These are phyloP conservation scores for Eumerus sabulonum DNA, from an alignment of 2,888 invertebrate species.

Conservation along the genomic window DNA sequence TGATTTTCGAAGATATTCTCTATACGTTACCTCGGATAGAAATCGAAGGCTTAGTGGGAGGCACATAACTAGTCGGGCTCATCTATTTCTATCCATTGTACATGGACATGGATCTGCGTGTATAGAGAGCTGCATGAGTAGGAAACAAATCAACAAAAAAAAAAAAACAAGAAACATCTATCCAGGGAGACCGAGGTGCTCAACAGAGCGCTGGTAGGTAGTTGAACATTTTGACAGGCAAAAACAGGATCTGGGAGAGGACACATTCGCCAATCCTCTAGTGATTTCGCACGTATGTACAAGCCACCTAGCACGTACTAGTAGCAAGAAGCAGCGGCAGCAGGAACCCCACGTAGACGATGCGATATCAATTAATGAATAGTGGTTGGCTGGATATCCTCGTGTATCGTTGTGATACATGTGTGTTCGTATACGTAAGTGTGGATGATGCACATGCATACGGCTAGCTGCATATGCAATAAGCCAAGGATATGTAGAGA, in stretches of 20 bases:
- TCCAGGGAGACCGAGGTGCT: too few species aligned
- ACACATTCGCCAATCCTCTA: constrained; percentile 64
- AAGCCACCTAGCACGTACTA: too few species aligned
- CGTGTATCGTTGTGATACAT: constrained; percentile 44
- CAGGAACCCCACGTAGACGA: constrained; percentile 63
- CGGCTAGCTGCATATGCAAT: constrained; percentile 62
- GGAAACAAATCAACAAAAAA: too few species aligned
- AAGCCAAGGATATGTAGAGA: constrained; percentile 37
- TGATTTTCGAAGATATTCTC: constrained; percentile 42
- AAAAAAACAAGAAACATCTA: too few species aligned
- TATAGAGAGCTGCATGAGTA: constrained; percentile 55
- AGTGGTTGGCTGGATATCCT: constrained; percentile 68
- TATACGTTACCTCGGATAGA: too few species aligned
- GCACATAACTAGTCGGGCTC: background rate
- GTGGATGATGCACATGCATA: constrained; percentile 61
- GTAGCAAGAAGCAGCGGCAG: too few species aligned
- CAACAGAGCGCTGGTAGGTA: constrained; percentile 17
- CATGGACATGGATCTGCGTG: constrained; percentile 34
- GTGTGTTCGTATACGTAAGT: constrained; percentile 29
- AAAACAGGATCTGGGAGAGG: constrained; percentile 59
- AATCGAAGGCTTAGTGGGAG: constrained; percentile 43
- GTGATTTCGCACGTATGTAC: constrained; percentile 66
- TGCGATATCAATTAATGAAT: constrained; percentile 77
- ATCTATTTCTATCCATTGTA: too few species aligned
- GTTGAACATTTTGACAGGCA: constrained; percentile 53